Evolutionary conservation across 2,888 invertebrate species (phyloP), one percentile per base, ranked within the genome.

Genomic region (Sminthurides aquaticus): DNA sequence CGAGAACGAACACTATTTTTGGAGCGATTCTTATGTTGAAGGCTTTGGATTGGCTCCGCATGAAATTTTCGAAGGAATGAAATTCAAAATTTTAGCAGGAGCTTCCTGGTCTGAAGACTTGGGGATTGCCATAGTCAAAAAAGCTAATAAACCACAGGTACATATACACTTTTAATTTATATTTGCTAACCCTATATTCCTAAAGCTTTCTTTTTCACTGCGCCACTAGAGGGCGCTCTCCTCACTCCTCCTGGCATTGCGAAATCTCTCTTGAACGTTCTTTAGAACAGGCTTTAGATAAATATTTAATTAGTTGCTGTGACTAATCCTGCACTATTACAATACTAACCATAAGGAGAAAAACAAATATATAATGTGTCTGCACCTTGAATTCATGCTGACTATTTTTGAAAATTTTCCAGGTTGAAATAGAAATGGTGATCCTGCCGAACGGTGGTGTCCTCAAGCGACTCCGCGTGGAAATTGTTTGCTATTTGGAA

Each of bases 21-120:
- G 88, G 88, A 88, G 88, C 26, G 89, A 89, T 78, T 87, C 85
- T 49, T 85, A 86, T 73, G 84, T 87, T 2, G 86, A 87, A 28
- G 65, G 65, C 24, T 65, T 65, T 57, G 65, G 65, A 3, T 65
- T 87, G 76, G 86, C 87, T 77, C 81, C 86, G 1, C 81, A 86
- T 56, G 87, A 86, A 5, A 83, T 87, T 43, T 82, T 83, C 69
- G 84, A 84, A 48, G 85, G 85, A 34, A 86, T 86, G 85, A 83
- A 83, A 75, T 87, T 87, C 78, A 77, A 80, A 18, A 81, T 87
- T 63, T 80, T 82, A 68, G 84, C 85, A 74, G 84, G 83, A 71
- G 84, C 84, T 73, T 26, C 25, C 2, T 55, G 55, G 43, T 18
- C 43, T 18, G 83, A 84, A 76, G 77, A 83, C 72, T 77, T 87